These are phyloP conservation scores for Gryllus bimaculatus DNA, from an alignment of 1,140 invertebrate genomes.

Conservation along the genomic window DNA sequence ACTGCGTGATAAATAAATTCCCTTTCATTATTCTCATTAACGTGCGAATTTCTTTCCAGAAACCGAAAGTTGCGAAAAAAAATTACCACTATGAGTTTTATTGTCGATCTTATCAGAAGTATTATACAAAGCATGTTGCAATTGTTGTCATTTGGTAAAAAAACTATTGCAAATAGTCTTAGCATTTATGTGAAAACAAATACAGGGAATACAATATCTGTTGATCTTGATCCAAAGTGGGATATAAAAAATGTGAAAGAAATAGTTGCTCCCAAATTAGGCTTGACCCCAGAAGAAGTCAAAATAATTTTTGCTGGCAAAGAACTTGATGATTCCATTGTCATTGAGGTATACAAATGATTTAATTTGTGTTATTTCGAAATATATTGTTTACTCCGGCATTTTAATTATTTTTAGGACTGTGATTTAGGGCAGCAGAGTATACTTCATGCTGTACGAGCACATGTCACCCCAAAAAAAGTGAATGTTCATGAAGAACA, in stretches of 20 bases:
- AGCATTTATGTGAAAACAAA: conserved; percentile 64
- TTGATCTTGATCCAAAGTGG: conserved; percentile 65
- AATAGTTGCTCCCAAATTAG: conserved; percentile 56
- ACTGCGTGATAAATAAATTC: no score
- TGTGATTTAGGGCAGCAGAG: conserved; percentile 77
- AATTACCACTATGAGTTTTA: conserved; percentile 42
- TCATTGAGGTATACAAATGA: conserved; percentile 49
- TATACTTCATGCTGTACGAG: conserved; percentile 62
- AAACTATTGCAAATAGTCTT: conserved; percentile 48
- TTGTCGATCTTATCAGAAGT: conserved; percentile 43
- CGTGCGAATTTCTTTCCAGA: no score
- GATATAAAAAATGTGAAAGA: conserved; percentile 66
- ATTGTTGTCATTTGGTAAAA: conserved; percentile 49
- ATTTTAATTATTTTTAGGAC: conserved; percentile 40
- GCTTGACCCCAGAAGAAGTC: conserved; percentile 56
- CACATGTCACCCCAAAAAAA: conserved; percentile 31
- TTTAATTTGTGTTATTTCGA: neutral
- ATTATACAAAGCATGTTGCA: conserved; percentile 51
- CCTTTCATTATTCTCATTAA: no score
- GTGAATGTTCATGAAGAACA: conserved; percentile 23
- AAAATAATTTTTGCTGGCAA: conserved; percentile 82
- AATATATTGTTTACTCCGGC: neutral
- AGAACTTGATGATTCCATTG: conserved; percentile 61
- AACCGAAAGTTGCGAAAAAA: no score
- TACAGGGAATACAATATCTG: conserved; percentile 52